Evolutionary conservation across 2,113 vertebrate genomes (phyloP), one percentile per base, ranked within the genome.

Genomic region (Apteryx owenii): DNA sequence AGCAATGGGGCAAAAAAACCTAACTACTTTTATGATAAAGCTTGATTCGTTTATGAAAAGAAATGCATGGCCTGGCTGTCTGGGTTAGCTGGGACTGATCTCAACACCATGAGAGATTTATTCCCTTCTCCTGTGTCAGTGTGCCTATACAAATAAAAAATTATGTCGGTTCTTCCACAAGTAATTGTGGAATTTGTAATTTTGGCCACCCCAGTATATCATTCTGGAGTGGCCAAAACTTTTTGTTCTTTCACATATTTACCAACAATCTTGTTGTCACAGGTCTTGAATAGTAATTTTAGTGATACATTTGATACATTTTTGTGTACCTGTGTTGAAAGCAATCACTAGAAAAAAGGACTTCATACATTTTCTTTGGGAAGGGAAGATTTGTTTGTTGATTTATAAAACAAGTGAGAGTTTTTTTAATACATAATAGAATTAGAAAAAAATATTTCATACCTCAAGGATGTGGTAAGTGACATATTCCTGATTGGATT

Each of bases 1-100:
- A 95, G 94, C 96, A 97, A 93, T 94, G 92, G 97, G 90, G 95
- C 96, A 97, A 91, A 95, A 92, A 97, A 97, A 97, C 96, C 96
- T 75, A 85, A 81, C 82, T 86, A 46, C 72, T 90, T 88, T 81
- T 86, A 62, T 93, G 92, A 93, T 96, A 95, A 96, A 92, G 46
- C 71, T 88, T 14, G 28, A 31, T 88, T 82, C 36, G 21, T 78
- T 85, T 94, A 66, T 0, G 0, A 42, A 85, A 89, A 95, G 53
- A 90, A 96, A 50, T 66, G 56, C 19, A n/a, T 92, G 69, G 91
- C 72, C 33, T 81, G 33, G 18, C 70, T 94, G 79, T 77, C 79
- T 88, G 64, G 76, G 54, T 38, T 83, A 46, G 54, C 36, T 85
- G 71, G 6, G 54, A 31, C 68, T 88, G 79, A 53, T 73, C 54